Evolutionary conservation across 1,140 invertebrate species (phyloP).

Genomic region (Vanessa tameamea): DNA sequence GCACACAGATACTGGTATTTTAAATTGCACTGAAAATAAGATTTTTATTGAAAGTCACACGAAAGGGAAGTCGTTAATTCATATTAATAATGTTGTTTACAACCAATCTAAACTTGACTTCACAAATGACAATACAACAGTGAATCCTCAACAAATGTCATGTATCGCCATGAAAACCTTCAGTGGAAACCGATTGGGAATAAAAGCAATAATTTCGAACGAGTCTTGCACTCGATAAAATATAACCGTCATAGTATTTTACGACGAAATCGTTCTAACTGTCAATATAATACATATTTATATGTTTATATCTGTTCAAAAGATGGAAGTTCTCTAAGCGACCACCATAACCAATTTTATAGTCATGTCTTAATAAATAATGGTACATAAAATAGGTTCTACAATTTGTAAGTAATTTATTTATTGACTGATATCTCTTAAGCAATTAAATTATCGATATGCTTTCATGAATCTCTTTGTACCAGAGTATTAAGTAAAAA

Average conservation of each 20-base stretch:
- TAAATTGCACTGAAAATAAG: conserved; percentile 34
- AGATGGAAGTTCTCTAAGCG: no score
- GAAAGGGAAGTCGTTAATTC: conserved; percentile 24
- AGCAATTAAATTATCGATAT: no score
- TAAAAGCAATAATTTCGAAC: conserved; percentile 29
- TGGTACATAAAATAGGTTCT: no score
- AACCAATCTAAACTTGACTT: background rate
- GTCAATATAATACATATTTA: conserved; percentile 20
- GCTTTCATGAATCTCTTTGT: no score
- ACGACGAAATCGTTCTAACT: conserved; percentile 29
- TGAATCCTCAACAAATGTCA: background rate
- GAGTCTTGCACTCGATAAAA: conserved; percentile 43
- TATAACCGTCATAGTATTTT: conserved; percentile 48
- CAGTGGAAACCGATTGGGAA: conserved; percentile 12
- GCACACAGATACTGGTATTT: conserved; percentile 38
- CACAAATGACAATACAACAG: background rate
- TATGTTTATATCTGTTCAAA: background rate
- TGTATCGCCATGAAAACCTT: conserved; percentile 11
- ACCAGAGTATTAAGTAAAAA: no score
- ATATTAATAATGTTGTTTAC: conserved; percentile 14
- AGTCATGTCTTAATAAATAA: no score
- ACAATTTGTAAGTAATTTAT: no score
- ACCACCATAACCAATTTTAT: no score
- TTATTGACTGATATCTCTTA: no score
- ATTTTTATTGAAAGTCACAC: conserved; percentile 25